Conservation (phyloP, 2,888 invertebrate species). For the Hanleya hanleyi region DNA sequence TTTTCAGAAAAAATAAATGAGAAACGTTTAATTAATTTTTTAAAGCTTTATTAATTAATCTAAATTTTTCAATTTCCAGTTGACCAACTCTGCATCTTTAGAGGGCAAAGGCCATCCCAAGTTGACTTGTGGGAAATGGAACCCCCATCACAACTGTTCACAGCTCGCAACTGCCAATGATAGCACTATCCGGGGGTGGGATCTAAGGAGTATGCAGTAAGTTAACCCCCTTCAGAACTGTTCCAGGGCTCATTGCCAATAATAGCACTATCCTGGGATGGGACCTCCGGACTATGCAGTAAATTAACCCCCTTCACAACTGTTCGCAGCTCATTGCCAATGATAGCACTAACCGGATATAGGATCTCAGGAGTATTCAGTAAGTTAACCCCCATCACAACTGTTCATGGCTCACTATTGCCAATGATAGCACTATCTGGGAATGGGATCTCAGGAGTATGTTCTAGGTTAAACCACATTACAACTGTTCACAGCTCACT, state of each 20-base stretch:
- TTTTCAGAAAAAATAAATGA: no score
- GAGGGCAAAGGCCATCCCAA: slow-evolving; percentile 84
- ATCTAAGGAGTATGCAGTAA: slow-evolving; percentile 82
- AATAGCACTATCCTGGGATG: slow-evolving; percentile 90
- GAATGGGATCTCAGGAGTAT: slow-evolving; percentile 89
- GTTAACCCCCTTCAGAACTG: no score
- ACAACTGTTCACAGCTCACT: slow-evolving; percentile 89
- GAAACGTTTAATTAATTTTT: no score
- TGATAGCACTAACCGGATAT: slow-evolving; percentile 89
- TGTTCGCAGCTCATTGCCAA: slow-evolving; percentile 89
- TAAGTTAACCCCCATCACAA: no score
- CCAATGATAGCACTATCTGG: slow-evolving; percentile 88
- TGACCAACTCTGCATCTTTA: slow-evolving; percentile 69
- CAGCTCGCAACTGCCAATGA: slow-evolving; percentile 92
- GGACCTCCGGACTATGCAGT: slow-evolving; percentile 85
- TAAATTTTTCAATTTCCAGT: slow-evolving; percentile 49
- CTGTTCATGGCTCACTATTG: no score
- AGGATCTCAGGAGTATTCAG: slow-evolving; percentile 86
- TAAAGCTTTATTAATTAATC: not conserved
- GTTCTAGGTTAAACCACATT: slow-evolving; percentile 87
- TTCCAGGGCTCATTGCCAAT: slow-evolving; percentile 88
- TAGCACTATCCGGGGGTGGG: slow-evolving; percentile 89
- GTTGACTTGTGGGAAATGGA: slow-evolving; percentile 93
- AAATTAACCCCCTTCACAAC: slow-evolving; percentile 90
- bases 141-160: slow-evolving; percentile 91